Evolutionary conservation across 1,140 invertebrate species (phyloP).

Genomic region (Cephus cinctus): DNA sequence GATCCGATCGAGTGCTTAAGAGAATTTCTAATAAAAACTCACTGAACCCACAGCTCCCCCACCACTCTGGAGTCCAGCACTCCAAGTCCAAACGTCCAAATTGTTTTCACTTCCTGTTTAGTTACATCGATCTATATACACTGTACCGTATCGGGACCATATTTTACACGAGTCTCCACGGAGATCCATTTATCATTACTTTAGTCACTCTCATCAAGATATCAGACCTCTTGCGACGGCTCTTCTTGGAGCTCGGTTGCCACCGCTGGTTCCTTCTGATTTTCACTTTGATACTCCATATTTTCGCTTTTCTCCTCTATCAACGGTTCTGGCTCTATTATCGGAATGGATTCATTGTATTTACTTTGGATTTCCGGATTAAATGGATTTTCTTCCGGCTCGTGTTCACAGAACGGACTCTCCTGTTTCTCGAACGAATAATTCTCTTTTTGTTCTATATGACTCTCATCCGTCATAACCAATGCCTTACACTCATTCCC

Average conservation of each 20-base stretch:
- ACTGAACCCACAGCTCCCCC: constrained; percentile 36
- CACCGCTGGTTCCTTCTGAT: constrained; percentile 8
- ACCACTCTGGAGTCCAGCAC: constrained; percentile 43
- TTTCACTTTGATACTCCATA: constrained; percentile 10
- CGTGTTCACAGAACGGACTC: too few relatives aligned
- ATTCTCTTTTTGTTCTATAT: too few relatives aligned
- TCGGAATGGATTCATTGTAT: too few relatives aligned
- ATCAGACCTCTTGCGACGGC: constrained; percentile 1
- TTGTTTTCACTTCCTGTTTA: constrained; percentile 16
- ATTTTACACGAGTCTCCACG: constrained; percentile 32
- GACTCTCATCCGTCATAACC: not conserved
- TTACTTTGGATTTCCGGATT: too few relatives aligned
- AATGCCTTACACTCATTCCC: not conserved
- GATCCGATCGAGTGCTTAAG: constrained; percentile 24
- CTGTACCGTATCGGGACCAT: constrained; percentile 12
- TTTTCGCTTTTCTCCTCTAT: constrained; percentile 4
- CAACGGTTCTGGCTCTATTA: not conserved
- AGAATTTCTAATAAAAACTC: constrained; percentile 27
- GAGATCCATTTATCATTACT: constrained; percentile 26
- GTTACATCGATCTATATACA: constrained; percentile 34
- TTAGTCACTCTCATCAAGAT: constrained; percentile 26
- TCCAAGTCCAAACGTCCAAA: constrained; percentile 17
- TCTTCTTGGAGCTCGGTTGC: constrained; percentile 1
- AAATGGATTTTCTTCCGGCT: not conserved
- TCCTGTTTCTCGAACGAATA: too few relatives aligned